These are phyloP conservation scores for Calonectris borealis DNA, from an alignment of 2,113 vertebrate species.

Conservation along the genomic window DNA sequence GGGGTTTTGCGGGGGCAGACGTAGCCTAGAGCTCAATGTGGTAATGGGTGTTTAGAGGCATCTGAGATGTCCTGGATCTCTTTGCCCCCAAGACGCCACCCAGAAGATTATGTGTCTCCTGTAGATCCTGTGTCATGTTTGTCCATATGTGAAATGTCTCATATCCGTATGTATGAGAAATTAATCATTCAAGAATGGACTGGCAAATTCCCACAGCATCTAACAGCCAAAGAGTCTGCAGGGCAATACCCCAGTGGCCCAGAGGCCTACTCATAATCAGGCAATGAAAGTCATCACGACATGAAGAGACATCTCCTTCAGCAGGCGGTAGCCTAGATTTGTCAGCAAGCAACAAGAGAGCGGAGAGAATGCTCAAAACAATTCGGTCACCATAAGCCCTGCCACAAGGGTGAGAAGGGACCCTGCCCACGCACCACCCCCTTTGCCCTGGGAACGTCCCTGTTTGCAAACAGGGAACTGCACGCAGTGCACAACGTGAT, in stretches of 20 bases:
- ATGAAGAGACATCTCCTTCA: not conserved
- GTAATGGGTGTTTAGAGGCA: not conserved
- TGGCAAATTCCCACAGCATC: not conserved
- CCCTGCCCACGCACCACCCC: not conserved
- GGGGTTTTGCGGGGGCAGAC: rapidly evolving
- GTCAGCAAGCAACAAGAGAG: not conserved
- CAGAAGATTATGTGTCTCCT: not conserved
- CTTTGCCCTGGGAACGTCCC: not conserved
- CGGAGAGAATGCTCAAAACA: not conserved
- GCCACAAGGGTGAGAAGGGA: not conserved
- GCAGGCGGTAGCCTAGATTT: not conserved
- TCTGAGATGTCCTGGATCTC: not conserved
- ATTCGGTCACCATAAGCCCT: not conserved
- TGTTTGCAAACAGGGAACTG: not conserved
- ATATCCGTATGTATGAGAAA: not conserved
- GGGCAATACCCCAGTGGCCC: not conserved
- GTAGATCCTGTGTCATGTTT: not conserved
- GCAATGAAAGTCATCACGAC: not conserved
- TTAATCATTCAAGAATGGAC: not conserved
- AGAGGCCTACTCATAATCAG: not conserved
- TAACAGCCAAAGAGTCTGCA: not conserved
- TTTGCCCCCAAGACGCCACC: not conserved
- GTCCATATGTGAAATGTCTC: not conserved
- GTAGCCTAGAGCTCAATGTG: not conserved
- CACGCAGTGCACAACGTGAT: rapidly evolving